Evolutionary conservation across 2,113 vertebrate genomes (phyloP).

Genomic region (Malurus melanocephalus): DNA sequence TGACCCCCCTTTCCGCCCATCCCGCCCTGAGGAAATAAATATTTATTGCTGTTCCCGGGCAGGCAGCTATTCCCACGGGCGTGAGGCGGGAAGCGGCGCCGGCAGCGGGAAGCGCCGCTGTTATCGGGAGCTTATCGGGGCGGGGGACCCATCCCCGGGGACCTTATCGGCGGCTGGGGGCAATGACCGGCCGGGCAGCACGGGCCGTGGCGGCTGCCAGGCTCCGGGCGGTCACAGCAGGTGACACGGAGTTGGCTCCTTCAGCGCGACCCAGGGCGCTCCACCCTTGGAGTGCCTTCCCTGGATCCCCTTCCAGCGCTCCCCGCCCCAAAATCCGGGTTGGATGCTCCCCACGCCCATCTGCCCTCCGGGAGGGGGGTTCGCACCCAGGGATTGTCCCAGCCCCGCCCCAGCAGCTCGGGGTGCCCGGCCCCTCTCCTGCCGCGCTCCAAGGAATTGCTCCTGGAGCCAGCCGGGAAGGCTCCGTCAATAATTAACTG

Average conservation of each 20-base stretch:
- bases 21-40: background rate
- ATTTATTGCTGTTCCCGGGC: slow-evolving; percentile 11
- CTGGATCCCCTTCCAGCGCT: background rate
- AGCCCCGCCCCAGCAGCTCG: accelerated
- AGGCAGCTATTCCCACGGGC: accelerated
- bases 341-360: background rate
- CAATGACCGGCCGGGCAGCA: background rate
- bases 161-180: accelerated
- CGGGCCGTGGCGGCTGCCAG: background rate
- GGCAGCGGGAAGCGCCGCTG: accelerated
- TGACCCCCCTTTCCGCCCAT: background rate
- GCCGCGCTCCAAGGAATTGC: accelerated
- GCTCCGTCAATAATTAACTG: background rate
- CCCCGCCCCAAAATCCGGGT: accelerated
- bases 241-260: accelerated
- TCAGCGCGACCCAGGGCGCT: background rate
- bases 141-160: background rate
- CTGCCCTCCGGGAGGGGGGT: background rate
- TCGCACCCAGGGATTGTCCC: background rate
- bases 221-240: accelerated
- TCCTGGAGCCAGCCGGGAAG: accelerated
- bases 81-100: background rate
- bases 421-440: no score
- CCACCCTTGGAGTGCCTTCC: background rate
- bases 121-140: background rate